These are phyloP conservation scores for Aptenodytes forsteri DNA, from an alignment of 2,113 vertebrate genomes.

Conservation along the genomic window DNA sequence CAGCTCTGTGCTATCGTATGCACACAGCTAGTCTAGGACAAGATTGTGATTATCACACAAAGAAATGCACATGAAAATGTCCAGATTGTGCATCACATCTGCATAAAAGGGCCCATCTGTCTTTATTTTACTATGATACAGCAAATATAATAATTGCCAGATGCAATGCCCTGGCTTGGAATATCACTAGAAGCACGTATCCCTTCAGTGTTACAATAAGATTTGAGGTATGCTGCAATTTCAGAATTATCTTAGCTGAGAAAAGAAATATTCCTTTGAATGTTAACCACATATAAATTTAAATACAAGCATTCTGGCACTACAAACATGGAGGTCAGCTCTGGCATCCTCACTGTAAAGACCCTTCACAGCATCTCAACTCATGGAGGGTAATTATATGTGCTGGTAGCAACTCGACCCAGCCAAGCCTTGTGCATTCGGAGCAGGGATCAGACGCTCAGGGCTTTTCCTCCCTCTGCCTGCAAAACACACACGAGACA, in stretches of 20 bases:
- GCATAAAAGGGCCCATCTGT: background rate
- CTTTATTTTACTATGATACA: background rate
- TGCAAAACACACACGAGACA: background rate
- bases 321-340: background rate
- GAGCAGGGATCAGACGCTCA: background rate
- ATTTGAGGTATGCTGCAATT: background rate
- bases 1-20: background rate
- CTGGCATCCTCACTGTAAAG: background rate
- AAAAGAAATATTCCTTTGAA: background rate
- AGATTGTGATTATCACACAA: background rate
- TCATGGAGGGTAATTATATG: background rate
- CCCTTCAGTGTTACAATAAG: background rate
- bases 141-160: background rate
- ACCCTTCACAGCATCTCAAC: background rate
- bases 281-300: background rate
- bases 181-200: background rate
- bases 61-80: background rate
- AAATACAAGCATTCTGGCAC: background rate
- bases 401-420: background rate
- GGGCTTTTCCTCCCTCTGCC: background rate
- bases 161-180: background rate
- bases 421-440: background rate
- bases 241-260: background rate
- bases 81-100: background rate
- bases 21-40: background rate